A percentile compares a stretch with the other conserved stretches of the same genome.
Evolutionary conservation across 2,113 vertebrate genomes (phyloP).

Genomic region (Burhinus oedicnemus): DNA sequence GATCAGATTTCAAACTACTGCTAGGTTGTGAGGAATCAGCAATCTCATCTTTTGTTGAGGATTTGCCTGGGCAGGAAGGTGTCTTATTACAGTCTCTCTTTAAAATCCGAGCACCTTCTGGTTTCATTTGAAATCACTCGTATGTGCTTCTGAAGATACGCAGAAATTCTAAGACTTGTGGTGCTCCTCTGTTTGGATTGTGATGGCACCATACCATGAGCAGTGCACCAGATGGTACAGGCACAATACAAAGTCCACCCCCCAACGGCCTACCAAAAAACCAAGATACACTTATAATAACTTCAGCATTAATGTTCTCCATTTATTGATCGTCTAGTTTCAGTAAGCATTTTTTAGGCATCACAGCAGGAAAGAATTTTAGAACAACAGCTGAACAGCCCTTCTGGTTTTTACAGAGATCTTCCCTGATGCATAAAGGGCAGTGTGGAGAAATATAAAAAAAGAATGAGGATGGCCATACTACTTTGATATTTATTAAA

Average conservation of each 20-base stretch:
- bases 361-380: neutral
- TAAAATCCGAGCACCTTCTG: neutral
- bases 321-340: neutral
- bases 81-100: neutral
- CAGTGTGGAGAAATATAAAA: neutral
- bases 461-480: neutral
- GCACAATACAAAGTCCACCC: neutral
- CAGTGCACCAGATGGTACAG: neutral
- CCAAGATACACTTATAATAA: neutral
- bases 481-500: neutral
- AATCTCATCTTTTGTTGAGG: neutral
- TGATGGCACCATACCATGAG: neutral
- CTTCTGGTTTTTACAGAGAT: neutral
- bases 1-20: neutral
- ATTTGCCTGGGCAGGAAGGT: neutral
- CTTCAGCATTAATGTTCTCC: neutral
- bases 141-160: neutral
- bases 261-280: neutral
- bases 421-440: neutral
- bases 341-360: neutral
- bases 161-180: accelerated
- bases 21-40: neutral
- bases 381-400: neutral
- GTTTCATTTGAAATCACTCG: neutral
- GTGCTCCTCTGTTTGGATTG: neutral